Conservation (phyloP, 2,888 invertebrate species). For the Apocheima hispidaria region DNA sequence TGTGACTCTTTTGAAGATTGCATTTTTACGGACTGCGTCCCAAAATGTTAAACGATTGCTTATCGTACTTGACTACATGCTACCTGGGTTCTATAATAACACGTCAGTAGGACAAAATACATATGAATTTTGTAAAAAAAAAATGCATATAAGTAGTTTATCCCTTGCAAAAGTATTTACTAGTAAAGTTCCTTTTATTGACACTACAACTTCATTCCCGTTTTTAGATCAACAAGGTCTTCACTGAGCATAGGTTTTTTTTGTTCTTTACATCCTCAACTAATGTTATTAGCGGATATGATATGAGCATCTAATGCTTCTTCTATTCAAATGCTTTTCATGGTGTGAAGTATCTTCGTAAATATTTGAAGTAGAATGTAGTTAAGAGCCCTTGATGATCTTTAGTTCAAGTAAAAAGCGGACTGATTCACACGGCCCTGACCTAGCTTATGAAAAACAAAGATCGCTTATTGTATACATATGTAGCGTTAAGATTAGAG, state of each 20-base stretch:
- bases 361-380: slow-evolving; percentile 53
- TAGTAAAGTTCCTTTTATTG: too few species aligned
- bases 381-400: slow-evolving; percentile 51
- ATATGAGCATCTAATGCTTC: slow-evolving; percentile 1
- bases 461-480: neutral
- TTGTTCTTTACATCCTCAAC: neutral
- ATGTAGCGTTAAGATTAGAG: too few species aligned
- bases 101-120: neutral
- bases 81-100: slow-evolving; percentile 11
- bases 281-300: slow-evolving; percentile 12
- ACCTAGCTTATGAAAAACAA: neutral
- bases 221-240: neutral
- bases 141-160: slow-evolving; percentile 13
- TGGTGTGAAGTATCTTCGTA: slow-evolving; percentile 51
- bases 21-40: slow-evolving; percentile 28
- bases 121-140: slow-evolving; percentile 26
- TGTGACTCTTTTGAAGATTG: slow-evolving; percentile 24
- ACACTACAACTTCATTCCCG: neutral
- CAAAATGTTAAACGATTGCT: slow-evolving; percentile 14
- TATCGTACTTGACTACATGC: neutral
- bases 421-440: slow-evolving; percentile 55
- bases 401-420: slow-evolving; percentile 52
- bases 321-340: slow-evolving; percentile 45
- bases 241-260: neutral
- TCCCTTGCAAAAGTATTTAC: too few species aligned